Percentiles rank a stretch among this genome's conserved stretches.
Evolutionary conservation across 2,888 invertebrate genomes (phyloP).

Genomic region (Tachina grossa): DNA sequence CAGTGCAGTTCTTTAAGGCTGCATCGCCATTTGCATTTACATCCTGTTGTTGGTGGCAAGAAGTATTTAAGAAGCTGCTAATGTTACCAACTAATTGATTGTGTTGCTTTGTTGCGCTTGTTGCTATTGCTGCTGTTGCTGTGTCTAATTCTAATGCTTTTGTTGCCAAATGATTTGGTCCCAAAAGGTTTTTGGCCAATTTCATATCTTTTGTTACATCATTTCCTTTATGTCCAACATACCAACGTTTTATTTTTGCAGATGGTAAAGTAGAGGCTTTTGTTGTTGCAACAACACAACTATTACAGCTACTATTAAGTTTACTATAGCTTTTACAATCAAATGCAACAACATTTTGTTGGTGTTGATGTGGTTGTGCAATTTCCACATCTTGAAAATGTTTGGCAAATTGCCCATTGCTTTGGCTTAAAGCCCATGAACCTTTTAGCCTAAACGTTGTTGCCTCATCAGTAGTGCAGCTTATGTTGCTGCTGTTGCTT

Average conservation of each 20-base stretch:
- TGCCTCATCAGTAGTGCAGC: conserved; percentile 46
- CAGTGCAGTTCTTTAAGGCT: conserved; percentile 42
- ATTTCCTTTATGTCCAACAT: conserved; percentile 59
- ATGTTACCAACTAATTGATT: conserved; percentile 54
- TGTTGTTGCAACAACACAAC: conserved; percentile 36
- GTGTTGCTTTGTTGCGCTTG: conserved; percentile 55
- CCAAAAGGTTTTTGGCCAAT: conserved; percentile 67
- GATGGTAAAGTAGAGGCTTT: conserved; percentile 11
- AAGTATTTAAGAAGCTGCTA: conserved; percentile 46
- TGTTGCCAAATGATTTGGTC: conserved; percentile 68
- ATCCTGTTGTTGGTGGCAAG: conserved; percentile 31
- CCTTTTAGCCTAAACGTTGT: conserved; percentile 59
- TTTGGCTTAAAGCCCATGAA: conserved; percentile 72
- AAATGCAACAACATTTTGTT: conserved; percentile 41
- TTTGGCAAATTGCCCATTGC: conserved; percentile 75
- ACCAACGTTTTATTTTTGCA: conserved; percentile 59
- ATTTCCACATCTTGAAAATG: conserved; percentile 57
- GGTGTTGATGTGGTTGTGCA: conserved; percentile 57
- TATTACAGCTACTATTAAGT: conserved; percentile 61
- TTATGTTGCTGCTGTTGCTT: conserved; percentile 47
- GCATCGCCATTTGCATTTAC: conserved; percentile 25
- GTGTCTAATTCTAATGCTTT: conserved; percentile 55
- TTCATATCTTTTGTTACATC: conserved; percentile 64
- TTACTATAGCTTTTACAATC: conserved; percentile 60
- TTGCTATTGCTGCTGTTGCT: conserved; percentile 26